phyloP scores from a whole-genome alignment of 2,888 invertebrate genomes.

The Eupeodes luniger region DNA sequence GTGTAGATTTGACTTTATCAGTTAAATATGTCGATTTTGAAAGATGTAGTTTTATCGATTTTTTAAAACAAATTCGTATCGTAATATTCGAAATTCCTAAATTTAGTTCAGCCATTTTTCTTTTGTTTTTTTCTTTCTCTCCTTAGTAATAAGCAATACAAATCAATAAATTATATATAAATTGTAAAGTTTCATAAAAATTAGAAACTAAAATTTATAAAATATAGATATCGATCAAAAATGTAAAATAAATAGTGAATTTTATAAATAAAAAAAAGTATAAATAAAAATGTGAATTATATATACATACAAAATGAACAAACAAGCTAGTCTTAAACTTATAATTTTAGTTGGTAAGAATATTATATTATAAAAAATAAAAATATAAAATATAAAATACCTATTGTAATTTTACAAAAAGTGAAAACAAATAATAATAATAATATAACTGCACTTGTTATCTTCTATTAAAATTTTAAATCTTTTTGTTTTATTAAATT shows the following conservation, averaged over 20 bases:
- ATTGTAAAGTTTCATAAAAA: background rate
- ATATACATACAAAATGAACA: slow-evolving; percentile 36
- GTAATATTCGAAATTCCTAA: background rate
- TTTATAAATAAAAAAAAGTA: slow-evolving; percentile 42
- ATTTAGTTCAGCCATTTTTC: slow-evolving; percentile 12
- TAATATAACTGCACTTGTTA: slow-evolving; percentile 73
- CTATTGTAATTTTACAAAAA: slow-evolving; percentile 66
- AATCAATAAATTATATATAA: background rate
- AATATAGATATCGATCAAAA: background rate
- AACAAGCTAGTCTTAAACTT: slow-evolving; percentile 73
- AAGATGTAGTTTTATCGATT: background rate
- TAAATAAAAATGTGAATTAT: slow-evolving; percentile 34
- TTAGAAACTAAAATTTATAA: background rate
- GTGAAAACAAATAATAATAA: slow-evolving; percentile 33
- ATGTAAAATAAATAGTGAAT: slow-evolving; percentile 31
- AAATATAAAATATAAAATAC: slow-evolving; percentile 30
- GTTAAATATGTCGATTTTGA: background rate
- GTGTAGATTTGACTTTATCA: background rate
- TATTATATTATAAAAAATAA: slow-evolving; percentile 38
- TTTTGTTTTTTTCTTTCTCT: background rate
- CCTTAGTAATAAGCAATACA: slow-evolving; percentile 21
- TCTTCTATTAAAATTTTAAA: slow-evolving; percentile 42
- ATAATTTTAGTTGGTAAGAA: slow-evolving; percentile 61
- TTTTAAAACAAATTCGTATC: background rate
- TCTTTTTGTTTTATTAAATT: background rate